A percentile compares a stretch with the other conserved stretches of the same genome.
Evolutionary conservation across 2,113 vertebrate species (phyloP).

Genomic region (Synchiropus splendidus): DNA sequence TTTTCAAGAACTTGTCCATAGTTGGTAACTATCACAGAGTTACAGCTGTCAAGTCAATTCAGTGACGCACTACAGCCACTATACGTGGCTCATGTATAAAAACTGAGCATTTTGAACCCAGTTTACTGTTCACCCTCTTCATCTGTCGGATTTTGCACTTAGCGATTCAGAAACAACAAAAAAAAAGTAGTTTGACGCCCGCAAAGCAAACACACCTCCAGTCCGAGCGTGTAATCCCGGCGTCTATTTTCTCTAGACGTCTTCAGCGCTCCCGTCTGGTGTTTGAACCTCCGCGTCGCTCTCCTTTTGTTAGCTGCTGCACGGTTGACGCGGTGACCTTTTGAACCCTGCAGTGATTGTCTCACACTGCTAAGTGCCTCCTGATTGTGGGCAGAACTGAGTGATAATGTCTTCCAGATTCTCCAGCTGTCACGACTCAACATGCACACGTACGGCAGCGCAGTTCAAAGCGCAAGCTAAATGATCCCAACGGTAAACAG

Average conservation of each 20-base stretch:
- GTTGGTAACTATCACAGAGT: too few relatives aligned
- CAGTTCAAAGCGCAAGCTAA: too few relatives aligned
- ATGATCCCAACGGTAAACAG: too few relatives aligned
- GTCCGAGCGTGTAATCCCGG: conserved; percentile 42
- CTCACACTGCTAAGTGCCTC: conserved; percentile 45
- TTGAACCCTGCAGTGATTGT: conserved; percentile 39
- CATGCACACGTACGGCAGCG: too few relatives aligned
- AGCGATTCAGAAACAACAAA: conserved; percentile 10
- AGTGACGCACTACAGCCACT: too few relatives aligned
- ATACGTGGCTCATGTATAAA: too few relatives aligned
- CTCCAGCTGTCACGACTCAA: conserved; percentile 14
- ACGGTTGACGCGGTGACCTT: conserved; percentile 47
- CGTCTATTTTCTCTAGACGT: conserved; percentile 32
- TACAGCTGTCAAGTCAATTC: too few relatives aligned
- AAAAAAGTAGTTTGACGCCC: conserved; percentile 32
- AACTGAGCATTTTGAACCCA: too few relatives aligned
- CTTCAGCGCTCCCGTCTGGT: conserved; percentile 26
- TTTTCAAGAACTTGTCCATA: too few relatives aligned
- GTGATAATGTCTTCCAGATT: conserved; percentile 57
- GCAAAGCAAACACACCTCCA: conserved; percentile 35
- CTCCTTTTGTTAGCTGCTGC: conserved; percentile 43
- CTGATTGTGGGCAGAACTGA: conserved; percentile 39
- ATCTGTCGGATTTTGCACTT: conserved; percentile 4
- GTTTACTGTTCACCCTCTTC: too few relatives aligned
- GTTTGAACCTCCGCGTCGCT: conserved; percentile 26